Percentiles rank a stretch among this genome's conserved stretches.
Conservation (phyloP, 2,888 invertebrate genomes). For the Drosophila birchii region DNA sequence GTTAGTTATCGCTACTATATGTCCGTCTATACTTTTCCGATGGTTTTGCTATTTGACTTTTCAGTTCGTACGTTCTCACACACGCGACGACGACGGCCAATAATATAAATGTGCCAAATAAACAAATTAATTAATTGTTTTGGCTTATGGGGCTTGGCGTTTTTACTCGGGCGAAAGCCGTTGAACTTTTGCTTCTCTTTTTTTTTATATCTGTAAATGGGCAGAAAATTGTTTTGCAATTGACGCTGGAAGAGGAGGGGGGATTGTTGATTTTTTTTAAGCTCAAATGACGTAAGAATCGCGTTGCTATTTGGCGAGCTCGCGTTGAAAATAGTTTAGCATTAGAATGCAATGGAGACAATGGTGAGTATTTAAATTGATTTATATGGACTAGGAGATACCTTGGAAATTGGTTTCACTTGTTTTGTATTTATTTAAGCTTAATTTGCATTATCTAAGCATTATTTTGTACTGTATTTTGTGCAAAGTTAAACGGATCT, state of each 20-base stretch:
- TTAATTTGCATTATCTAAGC: not conserved
- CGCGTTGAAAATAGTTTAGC: slow-evolving; percentile 32
- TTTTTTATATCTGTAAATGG: slow-evolving; percentile 29
- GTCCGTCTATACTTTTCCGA: slow-evolving; percentile 14
- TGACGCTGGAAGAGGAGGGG: slow-evolving; percentile 2
- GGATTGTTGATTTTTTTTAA: slow-evolving; percentile 13
- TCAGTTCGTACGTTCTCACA: slow-evolving; percentile 23
- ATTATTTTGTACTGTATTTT: not conserved
- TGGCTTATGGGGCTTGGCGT: slow-evolving; percentile 15
- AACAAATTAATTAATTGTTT: slow-evolving; percentile 45
- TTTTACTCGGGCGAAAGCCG: slow-evolving; percentile 29
- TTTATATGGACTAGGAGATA: not conserved
- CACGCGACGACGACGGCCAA: slow-evolving; percentile 22
- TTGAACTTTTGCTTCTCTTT: slow-evolving; percentile 40
- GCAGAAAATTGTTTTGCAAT: slow-evolving; percentile 31
- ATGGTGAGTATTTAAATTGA: not conserved
- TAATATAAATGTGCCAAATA: slow-evolving; percentile 34
- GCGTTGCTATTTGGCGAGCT: slow-evolving; percentile 1
- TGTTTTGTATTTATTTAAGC: not conserved
- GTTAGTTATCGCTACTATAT: slow-evolving; percentile 25
- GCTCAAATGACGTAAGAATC: slow-evolving; percentile 40
- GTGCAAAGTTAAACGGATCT: not conserved
- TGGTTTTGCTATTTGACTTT: slow-evolving; percentile 2
- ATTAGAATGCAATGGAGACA: slow-evolving; percentile 31
- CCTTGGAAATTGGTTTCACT: not conserved